These are phyloP conservation scores for Dioctria rufipes DNA, from an alignment of 2,888 invertebrate species.

Conservation along the genomic window DNA sequence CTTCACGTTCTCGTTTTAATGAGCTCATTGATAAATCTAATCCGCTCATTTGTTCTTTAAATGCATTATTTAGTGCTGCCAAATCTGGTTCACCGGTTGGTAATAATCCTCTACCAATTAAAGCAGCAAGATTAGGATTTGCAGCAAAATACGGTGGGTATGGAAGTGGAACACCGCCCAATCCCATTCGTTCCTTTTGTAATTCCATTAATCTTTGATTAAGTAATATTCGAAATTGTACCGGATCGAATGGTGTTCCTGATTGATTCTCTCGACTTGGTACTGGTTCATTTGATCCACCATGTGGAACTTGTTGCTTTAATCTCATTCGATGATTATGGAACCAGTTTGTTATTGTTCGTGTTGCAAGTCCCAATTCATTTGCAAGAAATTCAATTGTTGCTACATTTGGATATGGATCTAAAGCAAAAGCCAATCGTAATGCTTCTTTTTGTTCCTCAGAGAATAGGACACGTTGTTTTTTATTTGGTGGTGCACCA, in stretches of 20 bases:
- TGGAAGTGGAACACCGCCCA: constrained; percentile 82
- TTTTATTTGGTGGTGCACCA: constrained; percentile 87
- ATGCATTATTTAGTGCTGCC: constrained; percentile 74
- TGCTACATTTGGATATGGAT: constrained; percentile 97
- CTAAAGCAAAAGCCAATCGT: constrained; percentile 92
- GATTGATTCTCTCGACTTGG: constrained; percentile 81
- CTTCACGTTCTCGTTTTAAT: constrained; percentile 80
- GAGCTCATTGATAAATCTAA: constrained; percentile 89
- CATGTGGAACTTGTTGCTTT: constrained; percentile 91
- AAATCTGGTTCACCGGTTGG: constrained; percentile 76
- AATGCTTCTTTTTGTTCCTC: constrained; percentile 99
- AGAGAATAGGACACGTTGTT: constrained; percentile 96
- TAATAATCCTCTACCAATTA: constrained; percentile 79
- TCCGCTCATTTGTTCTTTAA: constrained; percentile 87
- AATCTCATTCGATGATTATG: constrained; percentile 99
- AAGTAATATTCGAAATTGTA: constrained; percentile 89
- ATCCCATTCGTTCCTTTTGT: constrained; percentile 87
- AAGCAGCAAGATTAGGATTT: constrained; percentile 82
- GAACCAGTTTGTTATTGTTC: constrained; percentile 99
- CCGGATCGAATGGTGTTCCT: constrained; percentile 88
- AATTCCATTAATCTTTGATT: constrained; percentile 91
- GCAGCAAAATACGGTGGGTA: constrained; percentile 86
- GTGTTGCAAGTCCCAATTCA: constrained; percentile 90
- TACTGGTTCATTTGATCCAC: constrained; percentile 80
- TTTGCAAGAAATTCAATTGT: constrained; percentile 96